Evolutionary conservation across 2,113 vertebrate genomes (phyloP).

Genomic region (Herpailurus yagouaroundi): DNA sequence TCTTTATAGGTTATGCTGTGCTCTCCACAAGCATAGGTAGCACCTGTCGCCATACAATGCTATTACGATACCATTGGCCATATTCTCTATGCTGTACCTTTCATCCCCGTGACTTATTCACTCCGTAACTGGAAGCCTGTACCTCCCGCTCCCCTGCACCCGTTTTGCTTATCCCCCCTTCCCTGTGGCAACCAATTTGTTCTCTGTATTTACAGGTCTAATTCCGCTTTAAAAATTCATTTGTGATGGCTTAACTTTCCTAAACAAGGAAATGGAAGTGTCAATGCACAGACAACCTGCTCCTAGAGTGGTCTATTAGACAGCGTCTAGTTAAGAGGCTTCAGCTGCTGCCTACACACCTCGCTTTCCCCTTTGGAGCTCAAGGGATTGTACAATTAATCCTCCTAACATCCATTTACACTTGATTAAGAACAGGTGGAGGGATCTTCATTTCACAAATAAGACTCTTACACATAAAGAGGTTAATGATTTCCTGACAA

Average conservation of each 20-base stretch:
- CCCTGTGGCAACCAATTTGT: not conserved
- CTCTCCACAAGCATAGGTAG: not conserved
- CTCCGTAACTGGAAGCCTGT: not conserved
- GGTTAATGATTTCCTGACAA: constrained; percentile 62
- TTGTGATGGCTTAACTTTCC: not conserved
- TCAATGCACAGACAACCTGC: not conserved
- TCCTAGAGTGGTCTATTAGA: not conserved
- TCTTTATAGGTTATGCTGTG: not conserved
- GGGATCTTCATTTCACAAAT: constrained; percentile 62
- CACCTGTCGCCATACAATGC: not conserved
- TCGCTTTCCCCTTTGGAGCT: constrained; percentile 25
- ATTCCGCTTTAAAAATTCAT: not conserved
- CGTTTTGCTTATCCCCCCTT: not conserved
- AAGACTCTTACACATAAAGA: constrained; percentile 52
- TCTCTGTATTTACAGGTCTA: not conserved
- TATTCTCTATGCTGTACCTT: not conserved
- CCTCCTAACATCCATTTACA: constrained; percentile 52
- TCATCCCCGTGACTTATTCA: not conserved
- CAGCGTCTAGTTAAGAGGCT: constrained; percentile 3
- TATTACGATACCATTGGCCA: not conserved
- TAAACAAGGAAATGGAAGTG: constrained; percentile 44
- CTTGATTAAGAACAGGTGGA: constrained; percentile 66
- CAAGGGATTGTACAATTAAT: constrained; percentile 54
- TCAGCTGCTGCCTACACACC: not conserved
- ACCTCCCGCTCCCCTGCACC: not conserved